Percentiles rank a stretch among this genome's conserved stretches.
phyloP scores from a whole-genome alignment of 2,113 vertebrate species.

The Stigmatopora nigra region DNA sequence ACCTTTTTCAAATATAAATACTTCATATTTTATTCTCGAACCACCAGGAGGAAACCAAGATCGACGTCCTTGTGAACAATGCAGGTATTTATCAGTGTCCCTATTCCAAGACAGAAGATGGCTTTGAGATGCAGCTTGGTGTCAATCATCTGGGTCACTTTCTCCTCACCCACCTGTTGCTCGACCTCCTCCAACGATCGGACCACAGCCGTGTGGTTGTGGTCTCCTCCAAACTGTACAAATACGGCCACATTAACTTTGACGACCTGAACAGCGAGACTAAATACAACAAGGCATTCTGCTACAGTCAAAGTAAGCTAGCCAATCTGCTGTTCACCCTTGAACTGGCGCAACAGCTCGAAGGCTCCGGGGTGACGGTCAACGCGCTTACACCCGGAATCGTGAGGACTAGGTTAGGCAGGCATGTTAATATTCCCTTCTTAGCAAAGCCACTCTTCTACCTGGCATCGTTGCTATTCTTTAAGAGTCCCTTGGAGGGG shows the following conservation, averaged over 20 bases:
- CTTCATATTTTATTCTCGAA: not conserved
- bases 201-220: conserved; percentile 86
- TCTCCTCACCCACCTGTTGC: conserved; percentile 86
- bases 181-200: conserved; percentile 84
- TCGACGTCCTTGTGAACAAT: conserved; percentile 91
- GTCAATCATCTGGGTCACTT: conserved; percentile 96
- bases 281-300: conserved; percentile 83
- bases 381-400: conserved; percentile 88
- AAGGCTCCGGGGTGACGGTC: conserved; percentile 79
- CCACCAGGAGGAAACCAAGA: conserved; percentile 79
- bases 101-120: conserved; percentile 85
- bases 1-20: not conserved
- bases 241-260: conserved; percentile 89
- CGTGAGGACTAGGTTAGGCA: conserved; percentile 84
- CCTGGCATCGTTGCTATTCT: conserved; percentile 72
- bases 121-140: conserved; percentile 92
- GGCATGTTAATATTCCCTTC: conserved; percentile 81
- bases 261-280: conserved; percentile 87
- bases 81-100: conserved; percentile 93
- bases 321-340: conserved; percentile 87
- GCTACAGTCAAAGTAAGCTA: conserved; percentile 90
- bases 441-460: conserved; percentile 81
- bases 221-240: conserved; percentile 94
- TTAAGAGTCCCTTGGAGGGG: conserved; percentile 86
- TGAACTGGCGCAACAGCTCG: conserved; percentile 77